These are phyloP conservation scores for Bursaphelenchus okinawaensis DNA, from an alignment of 2,888 invertebrate genomes.

Conservation along the genomic window DNA sequence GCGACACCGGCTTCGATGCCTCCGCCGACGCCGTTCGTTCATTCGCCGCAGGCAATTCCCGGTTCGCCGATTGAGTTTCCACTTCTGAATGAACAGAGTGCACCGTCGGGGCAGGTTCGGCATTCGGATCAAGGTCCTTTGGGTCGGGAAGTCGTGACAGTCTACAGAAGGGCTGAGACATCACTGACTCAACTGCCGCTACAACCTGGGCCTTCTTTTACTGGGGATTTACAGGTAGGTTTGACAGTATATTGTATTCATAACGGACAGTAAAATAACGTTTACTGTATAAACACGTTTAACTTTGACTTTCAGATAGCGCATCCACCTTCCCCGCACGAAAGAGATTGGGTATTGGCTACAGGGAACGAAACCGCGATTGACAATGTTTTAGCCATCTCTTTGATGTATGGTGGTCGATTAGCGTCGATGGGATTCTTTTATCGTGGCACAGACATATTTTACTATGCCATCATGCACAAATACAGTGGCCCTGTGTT, in stretches of 20 bases:
- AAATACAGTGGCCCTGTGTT: constrained; percentile 53
- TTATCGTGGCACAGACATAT: constrained; percentile 24
- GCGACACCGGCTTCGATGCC: constrained; percentile 13
- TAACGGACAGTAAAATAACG: background rate
- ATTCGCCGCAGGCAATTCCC: constrained; percentile 3
- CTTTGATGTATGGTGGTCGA: constrained; percentile 32
- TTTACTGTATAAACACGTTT: background rate
- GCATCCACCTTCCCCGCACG: constrained; percentile 50
- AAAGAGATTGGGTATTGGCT: constrained; percentile 54
- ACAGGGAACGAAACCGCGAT: constrained; percentile 47
- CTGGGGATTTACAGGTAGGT: constrained; percentile 7
- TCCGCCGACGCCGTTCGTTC: constrained; percentile 8
- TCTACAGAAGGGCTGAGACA: background rate
- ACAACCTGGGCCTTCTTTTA: constrained; percentile 10
- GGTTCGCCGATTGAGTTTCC: constrained; percentile 12
- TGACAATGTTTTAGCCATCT: constrained; percentile 39
- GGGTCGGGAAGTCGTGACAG: background rate
- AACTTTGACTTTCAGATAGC: constrained; percentile 32
- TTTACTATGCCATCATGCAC: constrained; percentile 55
- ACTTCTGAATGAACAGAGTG: constrained; percentile 3
- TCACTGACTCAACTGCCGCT: constrained; percentile 4
- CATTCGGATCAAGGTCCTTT: background rate
- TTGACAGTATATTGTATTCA: no score
- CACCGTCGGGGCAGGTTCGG: background rate
- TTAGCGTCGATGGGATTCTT: constrained; percentile 53